Evolutionary conservation across 2,797 vertebrate species (phyloP).

Genomic region (Luscinia megarhynchos): DNA sequence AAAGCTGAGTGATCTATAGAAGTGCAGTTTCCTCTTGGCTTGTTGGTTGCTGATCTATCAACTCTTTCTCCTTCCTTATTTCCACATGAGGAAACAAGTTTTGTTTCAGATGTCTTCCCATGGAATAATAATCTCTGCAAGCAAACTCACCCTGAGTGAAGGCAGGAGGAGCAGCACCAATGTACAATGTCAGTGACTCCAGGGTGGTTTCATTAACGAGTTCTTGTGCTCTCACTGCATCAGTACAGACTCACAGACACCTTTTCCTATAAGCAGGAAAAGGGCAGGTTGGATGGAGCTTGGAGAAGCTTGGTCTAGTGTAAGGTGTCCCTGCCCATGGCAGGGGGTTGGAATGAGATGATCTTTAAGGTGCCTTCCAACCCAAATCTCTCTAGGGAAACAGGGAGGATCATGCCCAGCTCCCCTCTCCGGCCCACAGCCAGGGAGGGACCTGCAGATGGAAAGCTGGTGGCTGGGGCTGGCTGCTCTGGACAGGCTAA

Average conservation of each 20-base stretch:
- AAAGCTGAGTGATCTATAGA: neutral
- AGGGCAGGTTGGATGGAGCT: accelerated
- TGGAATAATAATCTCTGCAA: neutral
- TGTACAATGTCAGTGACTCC: neutral
- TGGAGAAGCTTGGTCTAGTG: neutral
- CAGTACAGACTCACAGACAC: neutral
- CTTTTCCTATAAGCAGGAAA: too few species aligned
- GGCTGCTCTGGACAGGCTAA: neutral
- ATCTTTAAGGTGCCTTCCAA: neutral
- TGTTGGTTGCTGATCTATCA: neutral
- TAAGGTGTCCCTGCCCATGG: neutral
- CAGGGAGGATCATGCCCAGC: neutral
- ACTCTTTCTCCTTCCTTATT: neutral
- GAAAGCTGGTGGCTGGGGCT: neutral
- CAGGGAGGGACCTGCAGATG: neutral
- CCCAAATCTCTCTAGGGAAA: neutral
- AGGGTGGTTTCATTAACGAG: neutral
- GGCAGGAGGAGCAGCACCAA: neutral
- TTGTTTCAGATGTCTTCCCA: neutral
- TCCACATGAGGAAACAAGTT: neutral
- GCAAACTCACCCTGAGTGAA: neutral
- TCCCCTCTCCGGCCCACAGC: neutral
- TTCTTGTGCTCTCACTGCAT: neutral
- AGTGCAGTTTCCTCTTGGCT: neutral
- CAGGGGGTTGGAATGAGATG: neutral